Evolutionary conservation across 1,140 invertebrate genomes (phyloP).

Genomic region (Mya arenaria): DNA sequence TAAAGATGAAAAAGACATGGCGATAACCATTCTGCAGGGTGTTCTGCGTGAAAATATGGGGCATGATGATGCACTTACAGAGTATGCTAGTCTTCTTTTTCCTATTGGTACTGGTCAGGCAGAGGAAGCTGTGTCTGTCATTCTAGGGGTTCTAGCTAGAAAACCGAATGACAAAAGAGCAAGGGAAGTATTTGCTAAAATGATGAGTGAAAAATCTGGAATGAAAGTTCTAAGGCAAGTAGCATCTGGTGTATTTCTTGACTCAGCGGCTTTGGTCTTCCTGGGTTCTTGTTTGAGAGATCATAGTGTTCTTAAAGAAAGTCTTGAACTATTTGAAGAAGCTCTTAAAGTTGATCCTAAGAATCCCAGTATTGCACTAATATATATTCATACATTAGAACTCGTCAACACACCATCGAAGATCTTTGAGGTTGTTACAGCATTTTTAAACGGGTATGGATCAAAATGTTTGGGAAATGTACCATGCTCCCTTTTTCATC

Average conservation of each 20-base stretch:
- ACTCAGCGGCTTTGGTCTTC: conserved; percentile 27
- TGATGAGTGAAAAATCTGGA: conserved; percentile 17
- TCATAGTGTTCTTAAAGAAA: conserved; percentile 28
- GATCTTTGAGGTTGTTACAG: neutral
- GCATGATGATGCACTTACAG: conserved; percentile 27
- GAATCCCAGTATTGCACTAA: conserved; percentile 19
- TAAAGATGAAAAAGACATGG: conserved; percentile 48
- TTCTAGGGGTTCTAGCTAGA: conserved; percentile 26
- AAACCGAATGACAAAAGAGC: conserved; percentile 29
- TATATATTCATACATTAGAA: conserved; percentile 46
- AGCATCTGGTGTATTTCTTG: neutral
- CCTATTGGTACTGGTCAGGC: conserved; percentile 25
- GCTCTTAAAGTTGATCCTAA: conserved; percentile 18
- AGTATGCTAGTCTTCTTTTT: conserved; percentile 35
- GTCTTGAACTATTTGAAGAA: conserved; percentile 1
- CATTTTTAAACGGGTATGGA: neutral
- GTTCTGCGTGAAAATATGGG: conserved; percentile 39
- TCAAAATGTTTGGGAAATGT: neutral
- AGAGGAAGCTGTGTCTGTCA: conserved; percentile 41
- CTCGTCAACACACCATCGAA: neutral
- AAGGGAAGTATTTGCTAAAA: conserved; percentile 22
- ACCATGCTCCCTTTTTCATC: too few relatives aligned
- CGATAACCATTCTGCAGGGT: conserved; percentile 45
- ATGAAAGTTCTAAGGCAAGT: conserved; percentile 34
- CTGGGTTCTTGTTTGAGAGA: conserved; percentile 41